Evolutionary conservation across 1,140 invertebrate genomes (phyloP), one percentile per base, ranked within the genome.

Genomic region (Lordiphosa stackelbergi): DNA sequence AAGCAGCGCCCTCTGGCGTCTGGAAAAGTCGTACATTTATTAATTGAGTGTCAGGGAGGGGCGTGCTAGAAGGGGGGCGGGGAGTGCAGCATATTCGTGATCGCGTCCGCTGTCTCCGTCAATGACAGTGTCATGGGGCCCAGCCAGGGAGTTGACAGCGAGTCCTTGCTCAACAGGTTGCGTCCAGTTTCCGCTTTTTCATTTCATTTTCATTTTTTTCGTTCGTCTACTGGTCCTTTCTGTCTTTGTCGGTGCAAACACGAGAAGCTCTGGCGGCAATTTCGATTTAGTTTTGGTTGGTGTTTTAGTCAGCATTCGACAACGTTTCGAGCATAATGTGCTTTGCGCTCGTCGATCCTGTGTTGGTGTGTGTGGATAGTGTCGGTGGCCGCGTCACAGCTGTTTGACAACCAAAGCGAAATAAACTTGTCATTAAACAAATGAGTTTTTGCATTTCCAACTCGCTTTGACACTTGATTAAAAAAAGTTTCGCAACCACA

Each of bases 71-170:
- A 7, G 1, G 5, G 24, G 24, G 24, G 6, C 5, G 24, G 16
- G 16, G 16, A 28, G 4, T 4, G 28, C 7, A 31, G 28, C 7
- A 31, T 37, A 10, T 43, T 13, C 12, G 28, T 38, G 28, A 40
- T n/a, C 51, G 16, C 19, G 41, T 12, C 38, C 45, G 28, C 52
- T n/a, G 52, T 71, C 63, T 53, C 64, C 73, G 73, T 73, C 70
- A 73, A 73, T 73, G 70, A 64, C 70, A 73, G 64, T 73, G 64
- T 64, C 70, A 73, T n/a, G 53, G 54, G 69, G 45, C 69, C n/a
- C n/a, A n/a, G 60, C 36, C 38, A 34, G 43, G 24, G 31, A 31
- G 28, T 12, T 28, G 22, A 24, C 22, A 24, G 22, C 2, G 22
- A 24, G 22, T 19, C 16, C 40, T 46, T 69, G 57, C 53, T 73